Evolutionary conservation across 2,113 vertebrate genomes (phyloP), one percentile per base, ranked within the genome.

Genomic region (Ellobius talpinus): DNA sequence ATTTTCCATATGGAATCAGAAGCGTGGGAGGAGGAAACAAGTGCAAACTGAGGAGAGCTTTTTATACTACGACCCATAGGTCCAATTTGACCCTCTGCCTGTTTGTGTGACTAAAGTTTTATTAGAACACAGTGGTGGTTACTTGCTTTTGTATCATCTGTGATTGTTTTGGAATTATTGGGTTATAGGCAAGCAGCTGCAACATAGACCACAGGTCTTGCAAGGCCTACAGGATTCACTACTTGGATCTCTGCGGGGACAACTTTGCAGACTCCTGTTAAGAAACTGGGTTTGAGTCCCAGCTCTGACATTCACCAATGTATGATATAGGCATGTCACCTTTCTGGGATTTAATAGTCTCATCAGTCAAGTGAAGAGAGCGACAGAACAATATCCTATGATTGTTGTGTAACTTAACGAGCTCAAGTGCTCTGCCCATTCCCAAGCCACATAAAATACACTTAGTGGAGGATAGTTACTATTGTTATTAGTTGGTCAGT

Each of bases 31-130:
- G 31, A 92, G 93, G 76, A 55, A n/a, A 16, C 31, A 45, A 90
- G 58, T n/a, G 0, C 58, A 63, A 45, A 73, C 13, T 0, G 7
- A 77, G 19, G 2, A 87, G 73, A 77, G 13, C 16, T 39, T 87
- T 63, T 78, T 4, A 52, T 66, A 29, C 36, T 36, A 4, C 45
- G 23, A 14, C 33, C n/a, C 24, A 1, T 74, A 33, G 36, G 31
- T 78, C 36, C 78, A 77, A 95, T 55, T 52, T 17, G 52, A 39
- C 52, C 52, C 61, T 76, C 9, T 50, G 5, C 17, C 76, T 42
- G n/a, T 90, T 55, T 77, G 31, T 87, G 3, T 84, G 79, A 96
- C 81, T 97, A 85, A 96, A 91, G 92, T 93, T 96, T 93, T 95
- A 93, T 68, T 77, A 58, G 66, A 31, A 91, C 55, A 65, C 78